Base-by-base conservation (phyloP, 1,140 invertebrate species). In the Drosophila baimaii region DNA sequence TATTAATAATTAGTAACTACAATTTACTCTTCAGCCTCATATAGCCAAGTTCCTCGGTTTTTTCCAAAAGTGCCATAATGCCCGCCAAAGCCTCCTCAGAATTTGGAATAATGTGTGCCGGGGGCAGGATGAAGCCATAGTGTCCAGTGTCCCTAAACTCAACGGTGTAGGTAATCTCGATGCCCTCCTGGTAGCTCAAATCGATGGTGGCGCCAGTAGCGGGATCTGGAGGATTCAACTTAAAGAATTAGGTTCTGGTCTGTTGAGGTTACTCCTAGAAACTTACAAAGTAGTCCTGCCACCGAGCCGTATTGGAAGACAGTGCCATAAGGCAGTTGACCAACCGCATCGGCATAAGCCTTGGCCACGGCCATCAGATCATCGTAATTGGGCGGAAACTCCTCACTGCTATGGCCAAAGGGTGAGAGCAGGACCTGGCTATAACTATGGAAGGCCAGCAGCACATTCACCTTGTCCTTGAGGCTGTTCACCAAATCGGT, bases 51-150 rank as follows among this genome's bases (percentile, higher is more conserved):
- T 82, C 51, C 58, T 73, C 17, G 5, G 64, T 77, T 57, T 93
- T 92, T 49, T 92, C 81, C 10, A 96, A 95, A 46, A 98, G 93
- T 0, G 96, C 95, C 88, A 95, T 94, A 17, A 98, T 92, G 3
- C 95, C 97, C 10, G 95, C 95, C 77, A 97, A 94, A 7, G 96
- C 96, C 93, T 98, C 97, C 74, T 95, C 94, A 1, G 95, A 96
- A 19, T 97, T 96, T 0, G 96, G 95, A 44, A 95, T 92, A 68
- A 99, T 98, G 75, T 96, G 95, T 13, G 92, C 93, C 7, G 96
- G 95, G 1, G 98, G 98, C 29, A 99, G 92, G 1, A 98, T 90
- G 89, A 99, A 99, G 0, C 98, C 97, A 84, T 96, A 96, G 49
- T 93, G 93, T 9, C 98, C 97, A 15, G 94, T 95, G 90, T 98